Evolutionary conservation across 2,113 vertebrate species (phyloP), one percentile per base, ranked within the genome.

Genomic region (Pontoporia blainvillei): DNA sequence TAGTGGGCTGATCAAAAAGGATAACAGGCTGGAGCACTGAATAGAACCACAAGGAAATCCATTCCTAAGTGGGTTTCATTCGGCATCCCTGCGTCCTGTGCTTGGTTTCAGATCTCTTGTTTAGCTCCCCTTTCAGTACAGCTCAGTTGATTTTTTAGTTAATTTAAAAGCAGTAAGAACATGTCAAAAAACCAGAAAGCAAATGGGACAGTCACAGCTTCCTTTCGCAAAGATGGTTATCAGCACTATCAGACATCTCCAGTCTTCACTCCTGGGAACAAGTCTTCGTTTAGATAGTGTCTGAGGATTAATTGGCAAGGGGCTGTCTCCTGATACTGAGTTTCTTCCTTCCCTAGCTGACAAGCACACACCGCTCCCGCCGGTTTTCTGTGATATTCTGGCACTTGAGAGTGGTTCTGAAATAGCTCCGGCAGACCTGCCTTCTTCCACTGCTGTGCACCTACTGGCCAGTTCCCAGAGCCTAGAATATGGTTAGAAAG

Each of bases 331-430:
- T 95, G 97, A 88, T 96, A 90, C 2, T 31, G 93, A 84, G 71
- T 84, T 95, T 94, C 96, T 97, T 97, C 97, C 96, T 96, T 97
- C 93, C 95, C 52, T 8, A 18, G 81, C 46, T 69, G 97, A 96
- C 97, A 94, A 85, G 95, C 78, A 52, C 57, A 90, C 44, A n/a
- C 81, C 39, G 6, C 67, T 46, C 69, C 17, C 8, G n/a, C 34
- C 8, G 75, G 39, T 49, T 34, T 12, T 13, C 49, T 14, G 92
- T 21, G 91, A 64, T 66, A 34, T 34, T 66, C 75, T 72, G 79
- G 20, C 31, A 54, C 90, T 69, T 18, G 62, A 86, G 76, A 69
- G 71, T 25, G 7, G 39, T 41, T 73, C 59, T 12, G 21, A 52
- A 34, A n/a, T 25, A 41, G 46, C 34, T n/a, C 61, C 1, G 7